These are phyloP conservation scores for Protodeltote pygarga DNA, from an alignment of 2,888 invertebrate genomes.

Conservation along the genomic window DNA sequence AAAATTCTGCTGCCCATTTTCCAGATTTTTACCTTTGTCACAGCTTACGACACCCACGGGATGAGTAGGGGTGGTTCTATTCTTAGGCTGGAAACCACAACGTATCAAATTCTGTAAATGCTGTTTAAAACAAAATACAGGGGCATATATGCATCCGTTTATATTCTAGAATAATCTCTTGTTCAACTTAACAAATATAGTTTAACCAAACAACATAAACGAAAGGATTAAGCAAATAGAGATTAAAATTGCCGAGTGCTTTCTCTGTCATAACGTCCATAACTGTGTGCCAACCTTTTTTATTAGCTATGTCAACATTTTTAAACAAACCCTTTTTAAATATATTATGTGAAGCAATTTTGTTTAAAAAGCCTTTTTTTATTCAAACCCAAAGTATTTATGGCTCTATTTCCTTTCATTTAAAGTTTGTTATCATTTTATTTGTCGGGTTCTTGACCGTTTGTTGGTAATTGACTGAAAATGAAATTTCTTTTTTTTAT, in stretches of 20 bases:
- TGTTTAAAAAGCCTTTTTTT: slow-evolving; percentile 43
- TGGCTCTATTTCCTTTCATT: slow-evolving; percentile 33
- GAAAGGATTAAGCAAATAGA: slow-evolving; percentile 19
- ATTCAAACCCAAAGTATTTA: slow-evolving; percentile 37
- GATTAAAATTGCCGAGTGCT: slow-evolving; percentile 25
- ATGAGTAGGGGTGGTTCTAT: too few relatives aligned
- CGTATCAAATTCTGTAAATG: too few relatives aligned
- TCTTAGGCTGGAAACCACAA: too few relatives aligned
- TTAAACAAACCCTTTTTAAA: slow-evolving; percentile 49
- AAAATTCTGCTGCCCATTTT: too few relatives aligned
- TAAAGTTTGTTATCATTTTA: slow-evolving; percentile 8
- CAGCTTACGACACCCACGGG: too few relatives aligned
- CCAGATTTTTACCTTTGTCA: too few relatives aligned
- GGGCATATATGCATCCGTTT: too few relatives aligned
- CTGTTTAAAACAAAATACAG: too few relatives aligned
- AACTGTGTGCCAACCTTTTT: slow-evolving; percentile 54
- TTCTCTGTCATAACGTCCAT: slow-evolving; percentile 28
- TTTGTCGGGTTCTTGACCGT: slow-evolving; percentile 2
- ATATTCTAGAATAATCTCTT: slow-evolving; percentile 5
- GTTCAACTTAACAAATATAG: slow-evolving; percentile 6
- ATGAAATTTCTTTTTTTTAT: background rate
- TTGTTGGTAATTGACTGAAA: background rate
- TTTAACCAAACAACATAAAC: slow-evolving; percentile 18
- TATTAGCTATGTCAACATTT: slow-evolving; percentile 59
- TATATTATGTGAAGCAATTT: slow-evolving; percentile 47